Conservation (phyloP, 2,797 vertebrate genomes). For the Lepus oiostolus region DNA sequence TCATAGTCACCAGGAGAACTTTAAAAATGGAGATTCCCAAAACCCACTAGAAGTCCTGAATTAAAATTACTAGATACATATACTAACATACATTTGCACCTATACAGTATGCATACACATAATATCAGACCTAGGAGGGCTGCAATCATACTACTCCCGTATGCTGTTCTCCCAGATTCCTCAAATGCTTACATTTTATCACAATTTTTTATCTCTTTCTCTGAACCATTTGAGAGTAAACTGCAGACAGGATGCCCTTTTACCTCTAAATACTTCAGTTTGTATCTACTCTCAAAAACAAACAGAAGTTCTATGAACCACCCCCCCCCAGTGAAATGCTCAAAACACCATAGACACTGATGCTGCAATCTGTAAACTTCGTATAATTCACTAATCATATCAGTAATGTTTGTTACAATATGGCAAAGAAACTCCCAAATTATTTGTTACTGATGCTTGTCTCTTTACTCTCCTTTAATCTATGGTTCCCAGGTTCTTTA, state of each 20-base stretch:
- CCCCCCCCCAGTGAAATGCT: background rate
- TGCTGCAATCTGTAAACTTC: background rate
- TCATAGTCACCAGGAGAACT: conserved; percentile 34
- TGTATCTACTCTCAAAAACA: background rate
- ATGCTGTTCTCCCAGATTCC: background rate
- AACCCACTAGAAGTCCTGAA: background rate
- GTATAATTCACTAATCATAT: background rate
- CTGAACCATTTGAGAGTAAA: conserved; percentile 45
- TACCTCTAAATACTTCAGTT: conserved; percentile 35
- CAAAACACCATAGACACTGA: conserved; percentile 31
- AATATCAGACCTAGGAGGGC: background rate
- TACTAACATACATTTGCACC: background rate
- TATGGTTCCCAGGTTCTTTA: background rate
- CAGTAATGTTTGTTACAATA: background rate
- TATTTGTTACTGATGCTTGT: conserved; percentile 14
- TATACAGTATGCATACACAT: background rate
- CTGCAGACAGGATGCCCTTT: background rate
- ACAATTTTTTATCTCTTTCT: conserved; percentile 40
- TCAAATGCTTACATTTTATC: conserved; percentile 8
- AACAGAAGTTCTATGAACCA: background rate
- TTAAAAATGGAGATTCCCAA: conserved; percentile 34
- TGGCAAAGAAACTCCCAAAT: conserved; percentile 41
- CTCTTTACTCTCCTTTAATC: background rate
- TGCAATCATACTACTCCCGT: background rate
- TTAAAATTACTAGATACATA: background rate